Percentiles rank a stretch among this genome's conserved stretches.
phyloP scores from a whole-genome alignment of 2,113 vertebrate genomes.

The Mystacornis crossleyi region DNA sequence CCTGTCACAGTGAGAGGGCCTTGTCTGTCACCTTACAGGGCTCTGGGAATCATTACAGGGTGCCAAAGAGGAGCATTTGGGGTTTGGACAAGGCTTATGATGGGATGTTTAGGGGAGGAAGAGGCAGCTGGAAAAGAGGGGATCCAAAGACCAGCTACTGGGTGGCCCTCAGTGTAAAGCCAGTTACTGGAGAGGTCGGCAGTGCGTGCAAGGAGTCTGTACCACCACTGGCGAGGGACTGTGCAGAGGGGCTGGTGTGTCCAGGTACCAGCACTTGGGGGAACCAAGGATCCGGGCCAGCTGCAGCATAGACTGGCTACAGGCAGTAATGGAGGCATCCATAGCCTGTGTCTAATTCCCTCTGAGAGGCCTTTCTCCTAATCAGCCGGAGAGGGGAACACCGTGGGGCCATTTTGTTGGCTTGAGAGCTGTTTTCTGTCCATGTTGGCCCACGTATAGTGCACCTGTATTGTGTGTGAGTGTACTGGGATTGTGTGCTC shows the following conservation, averaged over 20 bases:
- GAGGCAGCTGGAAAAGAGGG: not conserved
- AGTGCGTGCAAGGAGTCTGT: not conserved
- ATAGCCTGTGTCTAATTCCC: not conserved
- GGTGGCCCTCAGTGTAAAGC: not conserved
- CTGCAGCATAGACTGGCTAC: not conserved
- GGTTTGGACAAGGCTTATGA: not conserved
- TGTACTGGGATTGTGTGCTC: fast-evolving
- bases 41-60: fast-evolving
- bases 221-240: not conserved
- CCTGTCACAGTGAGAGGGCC: not conserved
- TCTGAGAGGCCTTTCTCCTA: not conserved
- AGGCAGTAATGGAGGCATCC: not conserved
- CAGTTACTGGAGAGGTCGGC: not conserved
- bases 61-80: not conserved
- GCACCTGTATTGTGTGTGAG: not conserved
- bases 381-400: not conserved
- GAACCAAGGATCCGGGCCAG: not conserved
- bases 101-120: not conserved
- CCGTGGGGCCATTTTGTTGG: not conserved
- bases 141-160: not conserved
- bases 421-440: not conserved
- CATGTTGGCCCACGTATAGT: fast-evolving
- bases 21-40: not conserved
- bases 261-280: not conserved
- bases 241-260: not conserved